Conservation (phyloP, 2,113 vertebrate species). For the Podarcis raffonei region DNA sequence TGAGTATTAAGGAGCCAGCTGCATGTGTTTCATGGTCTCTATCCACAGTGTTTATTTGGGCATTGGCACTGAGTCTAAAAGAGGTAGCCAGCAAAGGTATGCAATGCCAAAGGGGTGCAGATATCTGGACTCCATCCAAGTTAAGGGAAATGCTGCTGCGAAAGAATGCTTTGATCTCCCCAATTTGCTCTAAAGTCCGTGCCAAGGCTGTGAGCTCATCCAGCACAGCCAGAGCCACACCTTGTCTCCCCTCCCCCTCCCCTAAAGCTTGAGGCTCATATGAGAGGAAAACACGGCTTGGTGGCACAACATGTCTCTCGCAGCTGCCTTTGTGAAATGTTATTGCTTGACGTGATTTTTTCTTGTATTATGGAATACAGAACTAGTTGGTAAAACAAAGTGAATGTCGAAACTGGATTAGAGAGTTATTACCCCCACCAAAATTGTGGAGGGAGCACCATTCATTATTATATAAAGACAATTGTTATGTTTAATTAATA, state of each 20-base stretch:
- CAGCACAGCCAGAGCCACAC: neutral
- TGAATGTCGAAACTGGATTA: neutral
- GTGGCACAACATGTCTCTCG: neutral
- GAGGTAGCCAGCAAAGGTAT: neutral
- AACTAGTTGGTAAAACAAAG: neutral
- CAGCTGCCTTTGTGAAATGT: neutral
- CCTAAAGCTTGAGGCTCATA: too few relatives aligned
- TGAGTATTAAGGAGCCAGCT: too few relatives aligned
- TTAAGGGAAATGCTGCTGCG: neutral
- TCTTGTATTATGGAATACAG: neutral
- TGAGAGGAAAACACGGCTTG: accelerated
- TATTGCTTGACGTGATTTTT: accelerated
- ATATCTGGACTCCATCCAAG: neutral
- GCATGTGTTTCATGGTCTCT: neutral
- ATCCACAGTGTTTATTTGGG: neutral
- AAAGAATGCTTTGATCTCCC: accelerated
- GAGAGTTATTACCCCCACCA: neutral
- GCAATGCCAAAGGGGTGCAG: neutral
- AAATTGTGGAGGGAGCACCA: neutral
- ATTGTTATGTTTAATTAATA: constrained; percentile 13
- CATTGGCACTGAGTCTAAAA: neutral
- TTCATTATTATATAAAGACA: neutral
- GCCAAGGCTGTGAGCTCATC: neutral
- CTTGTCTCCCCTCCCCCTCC: neutral
- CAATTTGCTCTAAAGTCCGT: accelerated